Percentiles rank a stretch among this genome's conserved stretches.
phyloP scores from a whole-genome alignment of 2,888 invertebrate genomes.

The Drosophila austrosaltans region DNA sequence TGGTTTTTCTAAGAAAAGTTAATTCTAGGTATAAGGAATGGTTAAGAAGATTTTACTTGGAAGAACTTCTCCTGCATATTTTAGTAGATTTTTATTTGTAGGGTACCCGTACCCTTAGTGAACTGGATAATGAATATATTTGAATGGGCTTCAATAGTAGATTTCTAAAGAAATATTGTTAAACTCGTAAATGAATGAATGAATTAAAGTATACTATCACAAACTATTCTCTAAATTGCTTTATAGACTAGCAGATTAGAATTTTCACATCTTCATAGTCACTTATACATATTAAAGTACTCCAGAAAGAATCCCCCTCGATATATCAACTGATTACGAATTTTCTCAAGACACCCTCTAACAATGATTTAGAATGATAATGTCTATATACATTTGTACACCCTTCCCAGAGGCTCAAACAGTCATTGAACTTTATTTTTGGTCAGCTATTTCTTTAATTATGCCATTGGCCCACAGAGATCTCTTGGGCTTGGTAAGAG shows the following conservation, averaged over 20 bases:
- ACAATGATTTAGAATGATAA: neutral
- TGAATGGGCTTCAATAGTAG: too few relatives aligned
- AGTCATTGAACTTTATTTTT: constrained; percentile 13
- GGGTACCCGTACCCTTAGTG: neutral
- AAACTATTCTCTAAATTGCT: too few relatives aligned
- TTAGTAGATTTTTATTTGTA: neutral
- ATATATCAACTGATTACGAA: neutral
- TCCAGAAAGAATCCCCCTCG: too few relatives aligned
- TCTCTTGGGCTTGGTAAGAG: constrained; percentile 13
- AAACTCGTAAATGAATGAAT: too few relatives aligned
- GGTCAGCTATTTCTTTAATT: constrained; percentile 37
- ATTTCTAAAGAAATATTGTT: too few relatives aligned
- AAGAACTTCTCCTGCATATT: constrained; percentile 3
- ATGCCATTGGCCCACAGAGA: constrained; percentile 30
- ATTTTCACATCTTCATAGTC: too few relatives aligned
- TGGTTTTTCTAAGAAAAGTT: neutral
- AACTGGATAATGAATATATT: too few relatives aligned
- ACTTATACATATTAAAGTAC: too few relatives aligned
- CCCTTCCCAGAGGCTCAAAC: neutral
- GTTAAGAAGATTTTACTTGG: neutral
- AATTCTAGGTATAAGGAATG: neutral
- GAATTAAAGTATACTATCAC: too few relatives aligned
- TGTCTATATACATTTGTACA: neutral
- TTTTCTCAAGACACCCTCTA: neutral
- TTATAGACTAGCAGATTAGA: too few relatives aligned